Base-by-base conservation (phyloP, 1,140 invertebrate genomes). In the Drosophila kikkawai region DNA sequence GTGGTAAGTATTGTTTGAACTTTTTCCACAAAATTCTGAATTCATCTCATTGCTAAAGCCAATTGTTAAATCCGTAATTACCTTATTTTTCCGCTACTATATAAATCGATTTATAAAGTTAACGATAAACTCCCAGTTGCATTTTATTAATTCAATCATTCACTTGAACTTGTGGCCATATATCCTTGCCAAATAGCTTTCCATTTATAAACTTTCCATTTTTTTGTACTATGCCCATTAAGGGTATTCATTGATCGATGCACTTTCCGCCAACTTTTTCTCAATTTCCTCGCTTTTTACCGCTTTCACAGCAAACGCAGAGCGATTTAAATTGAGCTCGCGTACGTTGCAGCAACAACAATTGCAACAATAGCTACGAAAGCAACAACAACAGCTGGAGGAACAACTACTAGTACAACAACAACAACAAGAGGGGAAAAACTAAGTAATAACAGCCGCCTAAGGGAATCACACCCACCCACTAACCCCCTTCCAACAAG, bases 281-380 rank as follows among this genome's bases (percentile, higher is more conserved):
- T 53, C 57, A 37, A 34, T 44, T 59, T 51, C 55, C 56, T 39
- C 42, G 45, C 26, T 59, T 69, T 71, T 79, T 63, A 44, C 60
- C 48, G 60, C 34, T 63, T 63, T 53, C 74, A 55, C 42, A 61
- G 80, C 56, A 63, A 80, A 59, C 64, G 64, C 56, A 83, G 77
- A 84, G 65, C 84, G 85, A 90, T 90, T 88, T 81, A 88, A 88
- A 88, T 81, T 90, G 87, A 79, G 81, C 85, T 71, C 77, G 69
- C 79, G 74, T 79, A 69, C 76, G 55, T 45, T 77, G 64, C 70
- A 60, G 39, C n/a, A 79, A 50, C 12, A 76, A 51, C 8, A 63
- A 51, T 13, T 29, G 37, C 50, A 79, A 17, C 64, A 69, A 63
- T 56, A 56, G 34, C 36, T 50, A 32, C 58, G 69, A 39, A 26